A percentile compares a stretch with the other conserved stretches of the same genome.
Evolutionary conservation across 2,888 invertebrate species (phyloP).

Genomic region (Eremobia ochroleuca): DNA sequence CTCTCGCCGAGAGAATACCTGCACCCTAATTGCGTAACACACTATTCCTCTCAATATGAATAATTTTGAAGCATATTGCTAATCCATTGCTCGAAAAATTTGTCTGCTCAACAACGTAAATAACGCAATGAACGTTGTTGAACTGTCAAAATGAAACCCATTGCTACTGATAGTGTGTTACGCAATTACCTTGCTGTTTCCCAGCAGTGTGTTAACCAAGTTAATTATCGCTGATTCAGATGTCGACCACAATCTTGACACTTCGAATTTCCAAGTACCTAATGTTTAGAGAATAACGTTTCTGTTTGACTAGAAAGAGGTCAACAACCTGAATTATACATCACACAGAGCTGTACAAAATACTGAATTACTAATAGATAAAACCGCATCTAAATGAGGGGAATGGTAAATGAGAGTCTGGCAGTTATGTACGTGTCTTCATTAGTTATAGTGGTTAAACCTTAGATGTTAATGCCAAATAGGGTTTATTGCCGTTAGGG

Average conservation of each 20-base stretch:
- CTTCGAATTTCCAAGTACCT: background rate
- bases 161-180: no score
- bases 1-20: no score
- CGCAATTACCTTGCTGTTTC: no score
- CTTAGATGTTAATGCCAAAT: background rate
- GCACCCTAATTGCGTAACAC: no score
- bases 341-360: background rate
- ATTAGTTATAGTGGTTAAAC: background rate
- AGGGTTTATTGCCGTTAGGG: background rate
- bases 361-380: background rate
- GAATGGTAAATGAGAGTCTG: background rate
- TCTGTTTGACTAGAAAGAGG: background rate
- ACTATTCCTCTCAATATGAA: no score
- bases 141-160: no score
- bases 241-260: background rate
- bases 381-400: background rate
- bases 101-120: no score
- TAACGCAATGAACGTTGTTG: no score
- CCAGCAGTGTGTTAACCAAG: no score
- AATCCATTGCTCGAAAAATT: no score
- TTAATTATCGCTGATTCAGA: no score
- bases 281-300: background rate
- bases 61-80: no score
- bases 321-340: background rate
- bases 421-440: background rate